Evolutionary conservation across 2,888 invertebrate genomes (phyloP).

Genomic region (Apodemia hepburni): DNA sequence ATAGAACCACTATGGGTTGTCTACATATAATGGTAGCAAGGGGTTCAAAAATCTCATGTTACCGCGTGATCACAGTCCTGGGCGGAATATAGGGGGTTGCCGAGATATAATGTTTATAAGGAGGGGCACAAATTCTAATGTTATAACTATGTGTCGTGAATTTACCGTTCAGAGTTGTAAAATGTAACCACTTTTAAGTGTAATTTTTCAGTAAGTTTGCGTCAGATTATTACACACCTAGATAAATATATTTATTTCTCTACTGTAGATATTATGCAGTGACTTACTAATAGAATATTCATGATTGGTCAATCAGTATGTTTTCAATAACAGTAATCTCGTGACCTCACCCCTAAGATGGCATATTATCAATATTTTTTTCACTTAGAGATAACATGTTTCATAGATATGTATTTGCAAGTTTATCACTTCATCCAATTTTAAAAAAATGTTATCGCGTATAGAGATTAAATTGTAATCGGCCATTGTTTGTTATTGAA

Average conservation of each 20-base stretch:
- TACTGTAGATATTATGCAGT: not conserved
- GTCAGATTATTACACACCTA: not conserved
- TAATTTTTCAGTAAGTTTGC: not conserved
- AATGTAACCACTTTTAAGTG: not conserved
- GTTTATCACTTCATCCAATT: not conserved
- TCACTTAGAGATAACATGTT: not conserved
- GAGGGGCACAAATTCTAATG: too few species aligned
- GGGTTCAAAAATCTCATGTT: too few species aligned
- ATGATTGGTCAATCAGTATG: not conserved
- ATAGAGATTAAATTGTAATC: conserved; percentile 25
- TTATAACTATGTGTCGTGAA: too few species aligned
- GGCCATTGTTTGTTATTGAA: conserved; percentile 31
- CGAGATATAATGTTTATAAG: too few species aligned
- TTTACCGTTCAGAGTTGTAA: too few species aligned
- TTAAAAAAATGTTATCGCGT: not conserved
- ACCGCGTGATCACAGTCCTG: too few species aligned
- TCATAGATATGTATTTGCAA: not conserved
- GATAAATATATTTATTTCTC: not conserved
- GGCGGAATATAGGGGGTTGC: too few species aligned
- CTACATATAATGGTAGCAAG: too few species aligned
- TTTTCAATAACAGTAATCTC: conserved; percentile 14
- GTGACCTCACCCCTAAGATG: conserved; percentile 39
- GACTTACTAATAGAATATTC: not conserved
- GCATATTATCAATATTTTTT: conserved; percentile 28
- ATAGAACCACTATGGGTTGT: too few species aligned